A percentile compares a stretch with the other conserved stretches of the same genome.
Conservation (phyloP, 2,888 invertebrate species). For the Trichopoda pennipes region DNA sequence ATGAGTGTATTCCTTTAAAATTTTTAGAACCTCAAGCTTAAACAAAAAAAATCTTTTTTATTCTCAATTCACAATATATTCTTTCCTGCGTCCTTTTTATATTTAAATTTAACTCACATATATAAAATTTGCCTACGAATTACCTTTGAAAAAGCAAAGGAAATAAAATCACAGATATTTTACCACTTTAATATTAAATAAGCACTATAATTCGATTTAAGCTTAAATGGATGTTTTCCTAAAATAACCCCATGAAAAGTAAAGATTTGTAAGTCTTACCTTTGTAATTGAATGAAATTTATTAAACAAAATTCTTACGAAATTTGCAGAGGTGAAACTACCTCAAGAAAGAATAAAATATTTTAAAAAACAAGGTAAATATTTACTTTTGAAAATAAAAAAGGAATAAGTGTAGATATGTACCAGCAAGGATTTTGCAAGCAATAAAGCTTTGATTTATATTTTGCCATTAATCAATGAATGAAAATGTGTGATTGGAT, state of each 20-base stretch:
- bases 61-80: too few relatives aligned
- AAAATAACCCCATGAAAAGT: conserved; percentile 19
- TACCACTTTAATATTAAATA: conserved; percentile 56
- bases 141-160: not conserved
- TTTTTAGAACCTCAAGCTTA: too few relatives aligned
- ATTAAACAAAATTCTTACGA: conserved; percentile 34
- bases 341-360: not conserved
- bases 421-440: not conserved
- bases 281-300: conserved; percentile 54
- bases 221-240: not conserved
- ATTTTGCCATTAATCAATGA: conserved; percentile 50
- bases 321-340: conserved; percentile 5
- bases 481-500: conserved; percentile 28
- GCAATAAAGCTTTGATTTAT: conserved; percentile 52
- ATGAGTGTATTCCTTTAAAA: too few relatives aligned
- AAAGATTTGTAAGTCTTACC: conserved; percentile 44
- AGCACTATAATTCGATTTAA: conserved; percentile 53
- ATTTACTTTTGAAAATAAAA: not conserved
- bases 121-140: not conserved
- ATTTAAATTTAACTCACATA: not conserved
- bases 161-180: conserved; percentile 32
- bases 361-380: not conserved
- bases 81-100: too few relatives aligned
- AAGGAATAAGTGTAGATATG: not conserved
- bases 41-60: too few relatives aligned